A percentile compares a stretch with the other conserved stretches of the same genome.
Conservation (phyloP, 2,797 vertebrate species). For the Prunella strophiata region DNA sequence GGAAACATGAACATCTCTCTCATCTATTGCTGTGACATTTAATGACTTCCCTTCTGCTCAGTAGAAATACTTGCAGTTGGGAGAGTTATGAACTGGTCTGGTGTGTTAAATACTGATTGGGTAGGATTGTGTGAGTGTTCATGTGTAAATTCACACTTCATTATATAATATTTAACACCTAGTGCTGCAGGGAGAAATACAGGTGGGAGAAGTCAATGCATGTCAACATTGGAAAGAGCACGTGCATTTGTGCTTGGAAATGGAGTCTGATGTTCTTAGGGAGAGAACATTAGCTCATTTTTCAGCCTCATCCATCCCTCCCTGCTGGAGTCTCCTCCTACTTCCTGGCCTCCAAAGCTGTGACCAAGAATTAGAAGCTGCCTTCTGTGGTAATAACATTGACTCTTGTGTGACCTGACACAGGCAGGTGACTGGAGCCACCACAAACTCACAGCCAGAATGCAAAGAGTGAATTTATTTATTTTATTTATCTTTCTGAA, state of each 20-base stretch:
- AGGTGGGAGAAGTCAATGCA: background rate
- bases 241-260: background rate
- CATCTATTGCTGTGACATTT: background rate
- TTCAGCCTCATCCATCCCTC: background rate
- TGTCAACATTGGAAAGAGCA: background rate
- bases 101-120: background rate
- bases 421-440: background rate
- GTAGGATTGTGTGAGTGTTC: background rate
- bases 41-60: background rate
- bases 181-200: background rate
- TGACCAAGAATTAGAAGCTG: background rate
- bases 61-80: background rate
- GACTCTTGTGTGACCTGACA: background rate
- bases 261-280: background rate
- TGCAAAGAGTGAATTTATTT: background rate
- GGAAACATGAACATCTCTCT: background rate
- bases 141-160: background rate
- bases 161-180: background rate
- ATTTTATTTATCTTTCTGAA: accelerated
- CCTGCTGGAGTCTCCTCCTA: background rate
- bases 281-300: background rate
- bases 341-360: background rate
- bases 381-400: background rate
- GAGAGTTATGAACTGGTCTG: background rate
- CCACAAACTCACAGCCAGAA: background rate